Evolutionary conservation across 2,888 invertebrate species (phyloP).

Genomic region (Incurvaria masculella): DNA sequence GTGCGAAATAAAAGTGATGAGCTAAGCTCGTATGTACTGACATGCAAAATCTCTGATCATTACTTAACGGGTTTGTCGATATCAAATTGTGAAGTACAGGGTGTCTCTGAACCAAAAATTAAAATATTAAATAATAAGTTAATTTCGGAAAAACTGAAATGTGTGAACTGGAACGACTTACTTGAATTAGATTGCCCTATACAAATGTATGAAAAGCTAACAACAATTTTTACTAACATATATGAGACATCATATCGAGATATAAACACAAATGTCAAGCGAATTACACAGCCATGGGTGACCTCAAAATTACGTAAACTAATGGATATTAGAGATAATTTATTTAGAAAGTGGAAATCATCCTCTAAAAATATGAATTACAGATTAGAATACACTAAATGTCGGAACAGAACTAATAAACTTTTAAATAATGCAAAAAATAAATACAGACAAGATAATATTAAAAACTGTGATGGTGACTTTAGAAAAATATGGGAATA

Average conservation of each 20-base stretch:
- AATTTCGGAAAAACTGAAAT: too few relatives aligned
- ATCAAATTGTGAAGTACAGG: background rate
- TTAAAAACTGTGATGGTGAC: background rate
- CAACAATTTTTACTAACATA: background rate
- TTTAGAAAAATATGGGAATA: conserved; percentile 1
- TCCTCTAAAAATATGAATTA: background rate
- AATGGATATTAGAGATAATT: background rate
- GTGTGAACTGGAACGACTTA: background rate
- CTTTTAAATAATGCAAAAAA: too few relatives aligned
- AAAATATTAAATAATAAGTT: too few relatives aligned
- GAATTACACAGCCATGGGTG: background rate
- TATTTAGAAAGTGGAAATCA: background rate
- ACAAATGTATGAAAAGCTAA: background rate
- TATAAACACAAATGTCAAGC: background rate
- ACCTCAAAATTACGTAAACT: background rate
- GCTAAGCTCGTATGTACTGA: background rate
- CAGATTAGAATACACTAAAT: background rate
- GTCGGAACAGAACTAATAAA: too few relatives aligned
- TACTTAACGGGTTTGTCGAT: background rate
- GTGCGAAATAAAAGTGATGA: background rate
- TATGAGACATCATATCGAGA: background rate
- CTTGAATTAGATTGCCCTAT: background rate
- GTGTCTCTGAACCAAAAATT: too few relatives aligned
- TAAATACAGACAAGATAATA: too few relatives aligned
- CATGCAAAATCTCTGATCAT: conserved; percentile 2